Evolutionary conservation across 2,113 vertebrate species (phyloP).

Genomic region (Enhydra lutris): DNA sequence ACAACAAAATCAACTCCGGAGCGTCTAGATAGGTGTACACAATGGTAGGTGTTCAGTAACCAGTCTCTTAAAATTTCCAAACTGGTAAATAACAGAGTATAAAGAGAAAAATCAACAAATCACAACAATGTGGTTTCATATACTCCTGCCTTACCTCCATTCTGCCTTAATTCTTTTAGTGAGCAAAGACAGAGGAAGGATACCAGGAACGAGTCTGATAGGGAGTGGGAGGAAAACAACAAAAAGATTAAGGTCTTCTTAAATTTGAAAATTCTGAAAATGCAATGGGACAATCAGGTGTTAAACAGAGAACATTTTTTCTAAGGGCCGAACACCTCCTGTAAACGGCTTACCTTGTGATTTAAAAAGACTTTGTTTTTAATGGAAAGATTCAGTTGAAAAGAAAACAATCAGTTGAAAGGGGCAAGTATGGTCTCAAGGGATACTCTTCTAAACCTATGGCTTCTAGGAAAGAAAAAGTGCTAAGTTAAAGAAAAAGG

Average conservation of each 20-base stretch:
- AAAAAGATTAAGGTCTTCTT: neutral
- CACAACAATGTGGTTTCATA: neutral
- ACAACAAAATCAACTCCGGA: neutral
- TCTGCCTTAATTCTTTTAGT: neutral
- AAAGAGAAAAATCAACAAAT: neutral
- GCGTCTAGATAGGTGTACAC: neutral
- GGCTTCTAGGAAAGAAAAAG: neutral
- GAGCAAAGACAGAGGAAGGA: neutral
- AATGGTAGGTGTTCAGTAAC: neutral
- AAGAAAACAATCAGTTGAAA: neutral
- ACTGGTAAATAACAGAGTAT: neutral
- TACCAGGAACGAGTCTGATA: neutral
- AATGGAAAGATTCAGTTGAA: neutral
- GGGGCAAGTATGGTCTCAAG: neutral
- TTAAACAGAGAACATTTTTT: neutral
- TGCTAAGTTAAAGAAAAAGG: neutral
- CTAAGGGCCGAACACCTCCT: neutral
- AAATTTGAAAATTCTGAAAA: neutral
- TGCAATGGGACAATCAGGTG: neutral
- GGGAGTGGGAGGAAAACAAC: fast-evolving
- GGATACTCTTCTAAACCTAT: neutral
- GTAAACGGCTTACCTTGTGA: neutral
- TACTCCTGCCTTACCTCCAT: neutral
- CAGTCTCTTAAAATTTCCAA: neutral
- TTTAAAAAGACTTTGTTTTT: neutral